Evolutionary conservation across 1,140 invertebrate species (phyloP).

Genomic region (Pogonus chalceus): DNA sequence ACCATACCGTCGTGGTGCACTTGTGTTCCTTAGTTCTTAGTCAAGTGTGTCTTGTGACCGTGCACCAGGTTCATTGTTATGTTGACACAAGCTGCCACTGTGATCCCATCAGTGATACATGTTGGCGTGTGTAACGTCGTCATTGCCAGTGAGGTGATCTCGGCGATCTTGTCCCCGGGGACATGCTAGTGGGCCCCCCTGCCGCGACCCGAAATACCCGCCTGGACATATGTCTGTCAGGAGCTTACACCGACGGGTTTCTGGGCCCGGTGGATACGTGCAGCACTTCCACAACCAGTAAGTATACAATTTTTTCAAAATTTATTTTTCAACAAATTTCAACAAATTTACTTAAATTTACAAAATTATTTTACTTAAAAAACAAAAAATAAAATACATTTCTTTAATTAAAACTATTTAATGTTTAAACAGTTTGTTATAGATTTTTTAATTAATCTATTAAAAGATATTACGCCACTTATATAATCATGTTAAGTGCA

Average conservation of each 20-base stretch:
- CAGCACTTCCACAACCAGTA: slow-evolving; percentile 35
- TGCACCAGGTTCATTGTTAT: no score
- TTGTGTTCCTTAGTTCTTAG: not conserved
- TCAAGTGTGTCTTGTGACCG: no score
- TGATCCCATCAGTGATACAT: not conserved
- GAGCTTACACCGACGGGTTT: slow-evolving; percentile 36
- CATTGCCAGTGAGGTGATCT: not conserved
- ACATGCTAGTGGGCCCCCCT: slow-evolving; percentile 28
- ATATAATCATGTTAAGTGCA: no score
- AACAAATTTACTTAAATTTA: no score
- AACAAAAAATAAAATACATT: no score
- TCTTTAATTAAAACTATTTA: no score
- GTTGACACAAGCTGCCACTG: no score
- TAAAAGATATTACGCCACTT: no score
- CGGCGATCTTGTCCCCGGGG: slow-evolving; percentile 27
- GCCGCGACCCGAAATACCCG: slow-evolving; percentile 9
- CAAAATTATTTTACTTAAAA: no score
- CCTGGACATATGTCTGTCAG: slow-evolving; percentile 36
- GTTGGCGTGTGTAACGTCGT: slow-evolving; percentile 2
- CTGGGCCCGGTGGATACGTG: slow-evolving; percentile 34
- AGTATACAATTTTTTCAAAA: slow-evolving; percentile 20
- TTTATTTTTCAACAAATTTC: no score
- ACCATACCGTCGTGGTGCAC: not conserved
- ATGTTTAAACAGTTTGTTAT: no score
- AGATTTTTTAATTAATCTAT: no score